Evolutionary conservation across 1,140 invertebrate species (phyloP).

Genomic region (Brachystomella parvula): DNA sequence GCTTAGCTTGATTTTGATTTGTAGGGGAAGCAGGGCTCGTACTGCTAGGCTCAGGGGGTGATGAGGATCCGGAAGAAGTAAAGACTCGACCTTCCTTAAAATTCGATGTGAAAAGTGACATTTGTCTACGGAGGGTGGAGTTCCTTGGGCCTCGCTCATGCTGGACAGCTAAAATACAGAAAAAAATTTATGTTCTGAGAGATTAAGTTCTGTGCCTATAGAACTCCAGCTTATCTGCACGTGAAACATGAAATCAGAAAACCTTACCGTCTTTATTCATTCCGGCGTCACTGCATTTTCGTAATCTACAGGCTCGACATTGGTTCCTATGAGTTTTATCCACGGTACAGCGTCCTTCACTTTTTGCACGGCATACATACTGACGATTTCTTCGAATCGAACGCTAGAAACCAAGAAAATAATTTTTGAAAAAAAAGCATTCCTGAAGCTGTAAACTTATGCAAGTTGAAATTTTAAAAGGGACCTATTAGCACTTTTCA

Average conservation of each 20-base stretch:
- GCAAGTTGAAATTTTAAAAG: no score
- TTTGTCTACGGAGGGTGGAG: conserved; percentile 79
- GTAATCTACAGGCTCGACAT: conserved; percentile 51
- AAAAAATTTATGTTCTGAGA: background rate
- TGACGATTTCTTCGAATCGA: conserved; percentile 89
- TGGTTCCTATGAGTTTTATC: conserved; percentile 78
- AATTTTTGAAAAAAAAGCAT: background rate
- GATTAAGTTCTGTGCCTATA: background rate
- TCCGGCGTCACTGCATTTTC: conserved; percentile 51
- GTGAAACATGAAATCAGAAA: conserved; percentile 10
- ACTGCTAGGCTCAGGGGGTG: conserved; percentile 36
- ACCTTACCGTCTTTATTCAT: conserved; percentile 53
- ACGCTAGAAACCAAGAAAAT: conserved; percentile 50
- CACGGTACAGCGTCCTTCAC: conserved; percentile 74
- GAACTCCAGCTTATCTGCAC: background rate
- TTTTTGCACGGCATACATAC: conserved; percentile 90
- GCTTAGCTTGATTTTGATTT: conserved; percentile 3
- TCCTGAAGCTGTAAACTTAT: background rate
- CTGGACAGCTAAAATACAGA: conserved; percentile 73
- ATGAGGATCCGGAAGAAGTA: conserved; percentile 34
- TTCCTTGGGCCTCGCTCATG: conserved; percentile 94
- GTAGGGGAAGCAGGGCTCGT: background rate
- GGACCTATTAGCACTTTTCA: no score
- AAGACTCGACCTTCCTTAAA: conserved; percentile 50
- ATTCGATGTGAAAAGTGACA: conserved; percentile 54